Evolutionary conservation across 2,888 invertebrate species (phyloP), one percentile per base, ranked within the genome.

Genomic region (Sinopyrophorus schimmeli): DNA sequence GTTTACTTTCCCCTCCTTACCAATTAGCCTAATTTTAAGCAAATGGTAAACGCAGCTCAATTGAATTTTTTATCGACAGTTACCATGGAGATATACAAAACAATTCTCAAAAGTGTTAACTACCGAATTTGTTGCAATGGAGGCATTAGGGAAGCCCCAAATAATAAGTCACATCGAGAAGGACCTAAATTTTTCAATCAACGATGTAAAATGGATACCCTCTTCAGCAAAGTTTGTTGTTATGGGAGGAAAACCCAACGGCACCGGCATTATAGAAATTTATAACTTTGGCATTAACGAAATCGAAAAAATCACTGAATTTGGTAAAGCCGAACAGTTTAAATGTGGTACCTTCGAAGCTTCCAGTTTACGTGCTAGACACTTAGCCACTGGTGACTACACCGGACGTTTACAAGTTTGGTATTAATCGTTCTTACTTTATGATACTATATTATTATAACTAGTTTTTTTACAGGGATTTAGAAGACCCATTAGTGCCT

Each of bases 181-280:
- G 68, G 77, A 84, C 12, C 73, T 94, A 1, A 84, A 89, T 66
- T 95, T 89, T 72, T 90, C 92, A 0, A 73, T 94, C 14, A 94
- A 91, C 70, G 96, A 96, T 67, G 83, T 87, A n/a, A 92, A 91
- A 75, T 97, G 96, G 97, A 85, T 97, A 63, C 96, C 97, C 0
- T 87, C 89, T 66, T 93, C 94, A 2, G 90, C 96, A 1, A 95
- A 94, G 74, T 92, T 96, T 74, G 86, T 93, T 51, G 83, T 89
- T 27, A 77, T 96, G 41, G 97, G 97, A 5, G 87, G 86, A 9
- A 81, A 89, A 69, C 84, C 95, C 0, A 86, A 86, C 65, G 92
- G 92, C 30, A 86, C 85, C 37, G 97, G 97, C 0, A 82, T 89
- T 14, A 75, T 95, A 44, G 89, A 95, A 74, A 79, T 90, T 9